Evolutionary conservation across 2,888 invertebrate genomes (phyloP), one percentile per base, ranked within the genome.

Genomic region (Orthonevra nobilis): DNA sequence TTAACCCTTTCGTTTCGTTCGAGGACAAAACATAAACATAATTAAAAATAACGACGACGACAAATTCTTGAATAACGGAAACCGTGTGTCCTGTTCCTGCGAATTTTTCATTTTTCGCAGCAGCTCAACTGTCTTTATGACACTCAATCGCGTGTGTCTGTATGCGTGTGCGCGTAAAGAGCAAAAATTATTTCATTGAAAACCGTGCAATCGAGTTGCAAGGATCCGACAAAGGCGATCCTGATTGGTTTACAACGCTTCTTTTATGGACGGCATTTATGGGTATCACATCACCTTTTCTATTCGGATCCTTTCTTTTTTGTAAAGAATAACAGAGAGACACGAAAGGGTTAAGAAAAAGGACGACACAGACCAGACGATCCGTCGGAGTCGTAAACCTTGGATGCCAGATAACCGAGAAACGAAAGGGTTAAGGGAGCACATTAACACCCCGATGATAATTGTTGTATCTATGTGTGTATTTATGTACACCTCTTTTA

Each of bases 161-260:
- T n/a, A n/a, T n/a, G n/a, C n/a, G n/a, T n/a, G n/a, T n/a, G n/a
- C n/a, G n/a, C n/a, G n/a, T n/a, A n/a, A n/a, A n/a, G n/a, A n/a
- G n/a, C n/a, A n/a, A 48, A 30, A 36, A 14, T 38, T 28, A 36
- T 54, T 26, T 40, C 44, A 40, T 63, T 56, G 50, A 46, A 69
- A 63, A 44, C 30, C 14, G 23, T 30, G 10, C 32, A 68, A 17
- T 50, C 66, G 66, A 73, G 73, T 56, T 61, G 79, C 66, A 60
- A 66, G 60, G 14, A 60, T 73, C 79, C 79, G 79, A 79, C 73
- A 73, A 79, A 79, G 61, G 56, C 10, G 52, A 54, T 79, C 73
- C 79, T 79, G 79, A 79, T 79, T 66, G 79, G 73, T 79, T 79
- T 79, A 79, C 79, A 68, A 30, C 61, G n/a, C 54, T 54, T 19